These are phyloP conservation scores for Itoplectis maculator DNA, from an alignment of 2,888 invertebrate genomes.

Conservation along the genomic window DNA sequence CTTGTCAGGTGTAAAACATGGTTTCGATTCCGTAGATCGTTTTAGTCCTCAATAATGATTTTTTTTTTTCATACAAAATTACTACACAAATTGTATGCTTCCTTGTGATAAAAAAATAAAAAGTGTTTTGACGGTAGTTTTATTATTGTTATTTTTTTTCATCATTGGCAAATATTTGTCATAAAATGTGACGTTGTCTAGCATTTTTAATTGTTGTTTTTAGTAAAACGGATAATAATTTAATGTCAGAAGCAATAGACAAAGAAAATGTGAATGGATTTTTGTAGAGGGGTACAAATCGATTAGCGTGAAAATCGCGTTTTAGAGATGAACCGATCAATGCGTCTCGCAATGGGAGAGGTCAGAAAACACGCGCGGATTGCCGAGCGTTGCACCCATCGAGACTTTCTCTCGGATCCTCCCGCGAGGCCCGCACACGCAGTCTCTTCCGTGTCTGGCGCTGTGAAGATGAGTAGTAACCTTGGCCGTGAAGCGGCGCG, in stretches of 20 bases:
- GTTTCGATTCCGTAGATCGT: no score
- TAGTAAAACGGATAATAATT: no score
- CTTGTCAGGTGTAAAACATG: no score
- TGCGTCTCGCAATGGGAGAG: constrained; percentile 42
- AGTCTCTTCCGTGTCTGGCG: constrained; percentile 61
- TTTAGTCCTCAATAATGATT: no score
- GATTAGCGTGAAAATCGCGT: constrained; percentile 46
- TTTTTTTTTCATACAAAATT: neutral
- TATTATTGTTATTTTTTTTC: neutral
- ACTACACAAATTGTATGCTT: no score
- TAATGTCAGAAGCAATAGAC: neutral
- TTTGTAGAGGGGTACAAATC: no score
- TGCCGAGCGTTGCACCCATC: constrained; percentile 70
- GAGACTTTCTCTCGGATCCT: constrained; percentile 63
- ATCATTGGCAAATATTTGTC: no score
- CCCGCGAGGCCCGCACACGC: constrained; percentile 51
- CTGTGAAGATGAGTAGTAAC: constrained; percentile 77
- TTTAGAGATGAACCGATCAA: constrained; percentile 33
- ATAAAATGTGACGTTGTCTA: no score
- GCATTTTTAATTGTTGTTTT: no score
- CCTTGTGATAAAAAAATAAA: no score
- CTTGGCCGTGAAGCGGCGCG: constrained; percentile 76
- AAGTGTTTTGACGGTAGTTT: no score
- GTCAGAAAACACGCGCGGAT: neutral
- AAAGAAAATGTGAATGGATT: neutral